Evolutionary conservation across 1,140 invertebrate species (phyloP), one percentile per base, ranked within the genome.

Genomic region (Goniozus legneri): DNA sequence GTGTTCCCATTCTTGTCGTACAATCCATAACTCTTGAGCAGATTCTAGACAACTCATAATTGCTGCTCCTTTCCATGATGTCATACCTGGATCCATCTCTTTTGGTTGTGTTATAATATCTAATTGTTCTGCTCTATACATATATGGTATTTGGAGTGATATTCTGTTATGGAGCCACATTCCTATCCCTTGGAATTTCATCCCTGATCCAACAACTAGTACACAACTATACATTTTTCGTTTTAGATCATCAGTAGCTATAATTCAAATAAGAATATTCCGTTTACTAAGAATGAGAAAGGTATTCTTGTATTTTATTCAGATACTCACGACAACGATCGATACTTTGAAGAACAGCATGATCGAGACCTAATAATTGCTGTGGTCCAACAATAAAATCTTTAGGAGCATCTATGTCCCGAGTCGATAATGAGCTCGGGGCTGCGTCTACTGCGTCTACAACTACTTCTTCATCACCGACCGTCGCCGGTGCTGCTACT

Each of bases 141-240:
- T 73, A 50, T 87, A 85, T 0, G 92, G 91, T 60, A 92, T 91
- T 69, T 92, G 88, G 41, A 90, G 77, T 14, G 85, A 84, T 35
- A 97, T 81, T 52, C 89, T 79, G 63, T 93, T 92, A 63, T 93
- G 89, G 1, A 98, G 75, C 92, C 92, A 97, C 43, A 85, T 84
- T 18, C 86, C 82, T 15, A 95, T 82, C 4, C 92, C 92, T 46
- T 85, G 81, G 60, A 96, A 86, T 73, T 94, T 93, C 61, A 92
- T 87, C 13, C 89, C 90, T 13, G 92, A 91, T 15, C 94, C 93
- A 21, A 97, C 91, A 0, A 97, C 82, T 8, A 98, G 75, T 52
- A 98, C 90, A 63, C 88, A 92, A 42, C 88, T 91, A 62, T 94
- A 96, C 92, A 98, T 95, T 76, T 94, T 92, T 15, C 89, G 79